Evolutionary conservation across 1,140 invertebrate genomes (phyloP).

Genomic region (Trichoplusia ni): DNA sequence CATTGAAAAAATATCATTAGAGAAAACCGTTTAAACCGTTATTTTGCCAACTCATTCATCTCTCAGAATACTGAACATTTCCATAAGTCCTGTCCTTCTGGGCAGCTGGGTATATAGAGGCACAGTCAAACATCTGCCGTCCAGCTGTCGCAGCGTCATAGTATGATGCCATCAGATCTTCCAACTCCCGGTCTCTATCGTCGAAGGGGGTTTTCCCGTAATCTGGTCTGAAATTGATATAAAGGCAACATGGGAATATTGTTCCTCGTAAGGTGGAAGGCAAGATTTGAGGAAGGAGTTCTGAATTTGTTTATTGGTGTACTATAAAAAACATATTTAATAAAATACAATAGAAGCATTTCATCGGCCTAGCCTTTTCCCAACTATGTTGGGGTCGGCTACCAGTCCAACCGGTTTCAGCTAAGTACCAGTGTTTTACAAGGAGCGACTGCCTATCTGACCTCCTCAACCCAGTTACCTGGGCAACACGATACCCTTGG

Average conservation of each 20-base stretch:
- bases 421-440: too few species aligned
- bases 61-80: constrained; percentile 68
- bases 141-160: constrained; percentile 81
- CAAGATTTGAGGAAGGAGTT: background rate
- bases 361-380: too few species aligned
- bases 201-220: constrained; percentile 60
- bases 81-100: constrained; percentile 76
- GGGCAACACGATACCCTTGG: too few species aligned
- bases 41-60: constrained; percentile 46
- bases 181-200: constrained; percentile 53
- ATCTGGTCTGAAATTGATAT: constrained; percentile 65
- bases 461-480: too few species aligned
- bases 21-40: background rate
- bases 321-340: too few species aligned
- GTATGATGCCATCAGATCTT: constrained; percentile 67
- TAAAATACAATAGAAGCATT: too few species aligned
- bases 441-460: too few species aligned
- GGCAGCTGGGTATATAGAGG: constrained; percentile 78
- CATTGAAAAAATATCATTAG: background rate
- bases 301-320: too few species aligned
- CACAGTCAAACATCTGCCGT: constrained; percentile 81
- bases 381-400: too few species aligned
- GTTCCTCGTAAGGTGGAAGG: background rate
- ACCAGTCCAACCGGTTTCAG: too few species aligned
- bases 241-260: background rate